These are phyloP conservation scores for Lochmaea crataegi DNA, from an alignment of 2,888 invertebrate species.

Conservation along the genomic window DNA sequence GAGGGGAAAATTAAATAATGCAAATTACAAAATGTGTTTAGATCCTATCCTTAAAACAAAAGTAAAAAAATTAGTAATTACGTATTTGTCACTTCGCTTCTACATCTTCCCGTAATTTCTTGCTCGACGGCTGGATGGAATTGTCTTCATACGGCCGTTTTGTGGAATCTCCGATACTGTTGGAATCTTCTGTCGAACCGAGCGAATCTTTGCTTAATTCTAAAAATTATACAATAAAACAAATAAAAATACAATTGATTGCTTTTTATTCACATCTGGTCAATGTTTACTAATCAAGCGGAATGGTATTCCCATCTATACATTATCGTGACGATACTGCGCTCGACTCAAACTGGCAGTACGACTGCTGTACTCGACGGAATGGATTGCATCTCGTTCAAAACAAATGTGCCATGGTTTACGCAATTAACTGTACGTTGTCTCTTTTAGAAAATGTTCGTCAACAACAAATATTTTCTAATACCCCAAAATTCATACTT, in stretches of 20 bases:
- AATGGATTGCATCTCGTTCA: too few species aligned
- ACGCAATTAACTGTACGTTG: too few species aligned
- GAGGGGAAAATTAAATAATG: conserved; percentile 43
- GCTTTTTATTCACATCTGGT: too few species aligned
- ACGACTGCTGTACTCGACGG: too few species aligned
- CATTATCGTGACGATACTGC: too few species aligned
- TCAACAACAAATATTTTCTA: too few species aligned
- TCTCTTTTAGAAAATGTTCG: too few species aligned
- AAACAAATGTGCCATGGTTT: too few species aligned
- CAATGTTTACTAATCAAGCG: too few species aligned
- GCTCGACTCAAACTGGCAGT: too few species aligned
- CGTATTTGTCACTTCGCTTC: conserved; percentile 68
- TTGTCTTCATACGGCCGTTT: conserved; percentile 61
- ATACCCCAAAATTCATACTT: too few species aligned
- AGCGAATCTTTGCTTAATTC: conserved; percentile 31
- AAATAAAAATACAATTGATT: not conserved
- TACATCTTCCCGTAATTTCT: conserved; percentile 66
- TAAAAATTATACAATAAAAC: not conserved
- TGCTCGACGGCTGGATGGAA: conserved; percentile 67
- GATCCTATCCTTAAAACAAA: conserved; percentile 53
- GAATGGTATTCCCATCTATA: too few species aligned
- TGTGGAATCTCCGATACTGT: conserved; percentile 55
- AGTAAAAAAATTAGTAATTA: conserved; percentile 54
- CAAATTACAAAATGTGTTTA: conserved; percentile 49
- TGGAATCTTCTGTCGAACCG: conserved; percentile 44